These are phyloP conservation scores for Melanargia galathea DNA, from an alignment of 2,888 invertebrate genomes.

Conservation along the genomic window DNA sequence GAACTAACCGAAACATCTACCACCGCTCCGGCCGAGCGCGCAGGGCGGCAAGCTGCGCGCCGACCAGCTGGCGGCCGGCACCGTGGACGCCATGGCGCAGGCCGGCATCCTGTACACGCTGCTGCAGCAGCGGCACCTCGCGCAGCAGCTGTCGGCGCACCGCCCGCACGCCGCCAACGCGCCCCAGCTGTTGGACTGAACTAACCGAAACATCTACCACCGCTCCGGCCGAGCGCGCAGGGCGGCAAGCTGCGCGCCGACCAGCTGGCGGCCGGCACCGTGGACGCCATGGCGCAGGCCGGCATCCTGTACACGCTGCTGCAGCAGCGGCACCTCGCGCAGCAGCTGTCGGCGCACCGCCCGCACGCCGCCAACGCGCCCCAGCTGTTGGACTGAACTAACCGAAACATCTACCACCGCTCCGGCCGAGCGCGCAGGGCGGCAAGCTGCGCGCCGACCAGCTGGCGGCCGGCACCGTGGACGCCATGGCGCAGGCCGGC, in stretches of 20 bases:
- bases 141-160: constrained; percentile 60
- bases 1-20: no score
- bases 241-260: constrained; percentile 83
- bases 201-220: no score
- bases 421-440: constrained; percentile 85
- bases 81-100: constrained; percentile 97
- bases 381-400: constrained; percentile 37
- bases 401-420: no score
- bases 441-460: constrained; percentile 84
- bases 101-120: constrained; percentile 95
- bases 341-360: constrained; percentile 55
- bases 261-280: constrained; percentile 92
- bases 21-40: constrained; percentile 87
- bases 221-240: constrained; percentile 86
- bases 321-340: constrained; percentile 82
- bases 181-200: constrained; percentile 38
- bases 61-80: constrained; percentile 92
- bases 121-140: constrained; percentile 84
- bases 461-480: constrained; percentile 94
- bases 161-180: constrained; percentile 45
- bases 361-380: constrained; percentile 45
- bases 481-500: constrained; percentile 97
- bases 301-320: constrained; percentile 95
- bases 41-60: constrained; percentile 77
- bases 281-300: constrained; percentile 97